Evolutionary conservation across 2,888 invertebrate genomes (phyloP).

Genomic region (Dynastes maya): DNA sequence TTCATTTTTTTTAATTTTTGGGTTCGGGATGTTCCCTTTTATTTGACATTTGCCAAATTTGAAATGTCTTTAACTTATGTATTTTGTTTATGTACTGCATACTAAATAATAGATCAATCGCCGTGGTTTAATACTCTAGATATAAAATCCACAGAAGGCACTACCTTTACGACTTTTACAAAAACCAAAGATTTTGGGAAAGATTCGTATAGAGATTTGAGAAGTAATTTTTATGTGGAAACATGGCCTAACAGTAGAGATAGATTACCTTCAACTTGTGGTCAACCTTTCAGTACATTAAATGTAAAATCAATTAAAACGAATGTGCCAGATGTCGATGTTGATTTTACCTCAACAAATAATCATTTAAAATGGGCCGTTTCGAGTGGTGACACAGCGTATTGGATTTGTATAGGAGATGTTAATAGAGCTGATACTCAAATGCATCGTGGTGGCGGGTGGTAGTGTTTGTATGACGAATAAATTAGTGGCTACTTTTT

Average conservation of each 20-base stretch:
- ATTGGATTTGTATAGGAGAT: slow-evolving; percentile 93
- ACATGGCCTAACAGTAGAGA: slow-evolving; percentile 90
- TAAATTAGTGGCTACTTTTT: slow-evolving; percentile 69
- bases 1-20: no score
- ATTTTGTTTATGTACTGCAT: no score
- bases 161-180: slow-evolving; percentile 85
- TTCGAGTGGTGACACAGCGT: slow-evolving; percentile 72
- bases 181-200: slow-evolving; percentile 85
- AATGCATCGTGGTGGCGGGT: slow-evolving; percentile 87
- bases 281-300: slow-evolving; percentile 76
- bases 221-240: slow-evolving; percentile 84
- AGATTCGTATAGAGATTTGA: slow-evolving; percentile 86
- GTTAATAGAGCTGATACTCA: slow-evolving; percentile 90
- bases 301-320: slow-evolving; percentile 78
- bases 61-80: no score
- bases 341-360: slow-evolving; percentile 73
- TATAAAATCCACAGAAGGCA: slow-evolving; percentile 76
- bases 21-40: no score
- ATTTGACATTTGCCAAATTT: no score
- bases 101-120: slow-evolving; percentile 71
- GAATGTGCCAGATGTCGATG: slow-evolving; percentile 73
- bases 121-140: slow-evolving; percentile 79
- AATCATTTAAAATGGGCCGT: slow-evolving; percentile 94
- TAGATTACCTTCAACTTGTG: slow-evolving; percentile 82
- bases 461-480: slow-evolving; percentile 87